phyloP scores from a whole-genome alignment of 2,113 vertebrate genomes.

The Madoqua kirkii region DNA sequence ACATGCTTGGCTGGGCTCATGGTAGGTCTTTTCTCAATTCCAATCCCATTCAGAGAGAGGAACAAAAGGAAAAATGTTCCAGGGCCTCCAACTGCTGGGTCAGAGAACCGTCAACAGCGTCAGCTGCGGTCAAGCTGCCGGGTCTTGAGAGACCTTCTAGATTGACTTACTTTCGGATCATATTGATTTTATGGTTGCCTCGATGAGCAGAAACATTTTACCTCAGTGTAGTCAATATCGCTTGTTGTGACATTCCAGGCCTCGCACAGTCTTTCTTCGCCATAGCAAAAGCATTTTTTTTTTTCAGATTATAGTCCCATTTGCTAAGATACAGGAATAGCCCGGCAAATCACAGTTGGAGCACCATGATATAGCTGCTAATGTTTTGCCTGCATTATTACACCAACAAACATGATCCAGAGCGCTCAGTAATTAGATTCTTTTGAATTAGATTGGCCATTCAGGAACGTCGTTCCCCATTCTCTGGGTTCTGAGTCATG shows the following conservation, averaged over 20 bases:
- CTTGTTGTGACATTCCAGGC: constrained; percentile 90
- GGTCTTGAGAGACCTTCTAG: constrained; percentile 87
- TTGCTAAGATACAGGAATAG: constrained; percentile 90
- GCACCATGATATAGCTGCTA: constrained; percentile 90
- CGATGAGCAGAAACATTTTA: constrained; percentile 87
- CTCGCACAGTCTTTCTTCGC: constrained; percentile 82
- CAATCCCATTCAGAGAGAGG: constrained; percentile 85
- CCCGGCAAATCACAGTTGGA: constrained; percentile 88
- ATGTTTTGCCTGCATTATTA: constrained; percentile 91
- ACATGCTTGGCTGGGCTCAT: constrained; percentile 95
- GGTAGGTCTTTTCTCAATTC: constrained; percentile 93
- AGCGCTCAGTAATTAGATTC: constrained; percentile 90
- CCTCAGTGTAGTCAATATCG: constrained; percentile 88
- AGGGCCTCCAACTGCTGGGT: constrained; percentile 85
- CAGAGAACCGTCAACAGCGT: constrained; percentile 87
- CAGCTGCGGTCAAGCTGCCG: constrained; percentile 86
- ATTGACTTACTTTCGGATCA: constrained; percentile 88
- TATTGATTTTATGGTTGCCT: constrained; percentile 90
- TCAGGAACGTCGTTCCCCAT: constrained; percentile 87
- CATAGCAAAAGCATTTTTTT: constrained; percentile 79
- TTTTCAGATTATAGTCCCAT: constrained; percentile 86
- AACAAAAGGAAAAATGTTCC: constrained; percentile 87
- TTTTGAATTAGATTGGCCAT: constrained; percentile 91
- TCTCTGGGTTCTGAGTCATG: constrained; percentile 89
- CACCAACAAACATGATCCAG: constrained; percentile 90